Conservation (phyloP, 2,797 vertebrate species). For the Astyanax mexicanus region DNA sequence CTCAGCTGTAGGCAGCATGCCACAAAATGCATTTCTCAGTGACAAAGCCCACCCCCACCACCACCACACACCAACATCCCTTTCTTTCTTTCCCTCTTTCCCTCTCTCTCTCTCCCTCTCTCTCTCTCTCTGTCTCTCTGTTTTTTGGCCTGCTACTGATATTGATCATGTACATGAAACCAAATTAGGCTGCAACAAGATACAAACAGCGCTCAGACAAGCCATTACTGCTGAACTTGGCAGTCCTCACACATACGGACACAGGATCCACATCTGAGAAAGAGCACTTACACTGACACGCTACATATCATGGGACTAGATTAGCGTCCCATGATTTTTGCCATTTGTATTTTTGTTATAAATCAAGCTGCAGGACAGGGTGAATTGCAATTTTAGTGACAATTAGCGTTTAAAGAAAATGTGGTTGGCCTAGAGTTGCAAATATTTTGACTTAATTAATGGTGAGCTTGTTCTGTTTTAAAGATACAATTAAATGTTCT, state of each 20-base stretch:
- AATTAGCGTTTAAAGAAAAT: too few relatives aligned
- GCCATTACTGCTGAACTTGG: constrained; percentile 1
- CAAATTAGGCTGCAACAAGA: constrained; percentile 69
- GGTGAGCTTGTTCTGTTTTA: too few relatives aligned
- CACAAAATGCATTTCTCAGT: constrained; percentile 76
- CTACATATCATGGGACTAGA: background rate
- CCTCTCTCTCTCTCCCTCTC: constrained; percentile 38
- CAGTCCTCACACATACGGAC: background rate
- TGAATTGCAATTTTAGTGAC: too few relatives aligned
- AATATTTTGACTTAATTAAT: too few relatives aligned
- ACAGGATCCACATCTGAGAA: background rate
- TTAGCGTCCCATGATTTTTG: too few relatives aligned
- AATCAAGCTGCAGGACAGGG: too few relatives aligned
- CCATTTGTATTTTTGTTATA: too few relatives aligned
- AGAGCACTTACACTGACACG: too few relatives aligned
- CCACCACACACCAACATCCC: too few relatives aligned
- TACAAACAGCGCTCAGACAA: constrained; percentile 59
- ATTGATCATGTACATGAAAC: constrained; percentile 73
- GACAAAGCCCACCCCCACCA: constrained; percentile 55
- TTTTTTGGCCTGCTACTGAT: too few relatives aligned
- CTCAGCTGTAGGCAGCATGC: constrained; percentile 64
- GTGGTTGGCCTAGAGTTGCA: too few relatives aligned
- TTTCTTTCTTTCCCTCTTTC: constrained; percentile 4
- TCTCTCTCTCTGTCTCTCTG: constrained; percentile 48
- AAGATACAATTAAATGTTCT: too few relatives aligned